Base-by-base conservation (phyloP, 2,888 invertebrate species). In the Drosophila paramelanica region DNA sequence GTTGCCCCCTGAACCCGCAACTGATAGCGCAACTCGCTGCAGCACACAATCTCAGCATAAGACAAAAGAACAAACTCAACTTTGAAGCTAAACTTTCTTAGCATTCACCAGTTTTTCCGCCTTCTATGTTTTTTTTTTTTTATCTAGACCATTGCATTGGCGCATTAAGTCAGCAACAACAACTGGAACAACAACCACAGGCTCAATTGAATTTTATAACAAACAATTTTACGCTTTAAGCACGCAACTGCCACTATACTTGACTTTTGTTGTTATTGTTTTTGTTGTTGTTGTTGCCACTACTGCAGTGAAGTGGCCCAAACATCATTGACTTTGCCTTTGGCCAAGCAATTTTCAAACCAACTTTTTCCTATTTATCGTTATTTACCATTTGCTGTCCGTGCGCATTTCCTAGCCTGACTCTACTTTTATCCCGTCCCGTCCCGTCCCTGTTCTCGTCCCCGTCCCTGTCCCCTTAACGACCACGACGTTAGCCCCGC, bases 211-310 rank as follows among this genome's bases (percentile, higher is more conserved):
- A 85, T 83, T 83, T 83, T 83, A 88, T 82, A 84, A 84, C 84
- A 88, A 88, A 84, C 86, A 86, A 88, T 88, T 84, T 88, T 83
- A 83, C 88, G 84, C 86, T 84, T 84, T 76, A 83, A 83, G 82
- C 82, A 77, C 79, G 71, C 56, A 75, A 75, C 75, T 53, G 52
- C 59, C 58, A 79, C 85, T 64, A 66, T 71, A 73, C 67, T 69
- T 62, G 59, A 58, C 73, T 77, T 73, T 77, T 79, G 70, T 77
- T 79, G 60, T 45, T 55, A 58, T 64, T 73, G 47, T 60, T 73
- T 45, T 73, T 77, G 56, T 42, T 58, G 55, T 58, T 69, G 49
- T 60, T 58, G 49, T 43, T 76, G 61, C 46, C 55, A 49, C 33
- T 49, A 60, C 61, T 82, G 85, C 82, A 69, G 64, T 79, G 70